These are phyloP conservation scores for Tribolium freemani DNA, from an alignment of 2,888 invertebrate species.

Conservation along the genomic window DNA sequence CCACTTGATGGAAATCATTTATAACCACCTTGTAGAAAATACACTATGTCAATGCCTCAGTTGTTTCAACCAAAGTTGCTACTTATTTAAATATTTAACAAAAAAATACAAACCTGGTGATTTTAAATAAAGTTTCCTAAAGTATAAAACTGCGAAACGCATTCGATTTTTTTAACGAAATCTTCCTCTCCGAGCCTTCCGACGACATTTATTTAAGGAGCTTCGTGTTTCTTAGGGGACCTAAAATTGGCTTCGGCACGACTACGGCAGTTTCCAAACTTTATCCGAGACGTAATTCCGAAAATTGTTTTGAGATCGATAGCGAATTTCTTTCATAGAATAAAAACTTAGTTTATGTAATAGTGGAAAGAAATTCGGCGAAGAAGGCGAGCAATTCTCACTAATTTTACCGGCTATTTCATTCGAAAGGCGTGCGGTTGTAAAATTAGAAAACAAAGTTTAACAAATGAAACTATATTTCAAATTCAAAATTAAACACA, in stretches of 20 bases:
- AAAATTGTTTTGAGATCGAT: too few species aligned
- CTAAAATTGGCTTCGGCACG: conserved; percentile 7
- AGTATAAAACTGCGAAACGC: neutral
- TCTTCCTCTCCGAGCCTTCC: neutral
- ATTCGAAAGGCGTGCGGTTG: neutral
- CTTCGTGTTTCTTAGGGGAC: conserved; percentile 20
- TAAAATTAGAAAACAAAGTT: too few species aligned
- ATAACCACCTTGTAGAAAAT: neutral
- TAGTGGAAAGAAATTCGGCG: neutral
- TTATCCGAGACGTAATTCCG: too few species aligned
- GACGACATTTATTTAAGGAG: conserved; percentile 6
- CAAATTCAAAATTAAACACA: too few species aligned
- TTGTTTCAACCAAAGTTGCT: conserved; percentile 8
- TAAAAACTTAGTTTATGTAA: too few species aligned
- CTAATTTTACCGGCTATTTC: neutral
- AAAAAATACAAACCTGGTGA: conserved; percentile 36
- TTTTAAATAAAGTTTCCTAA: conserved; percentile 30
- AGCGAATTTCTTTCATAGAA: too few species aligned
- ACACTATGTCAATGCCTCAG: neutral
- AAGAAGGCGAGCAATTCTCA: conserved; percentile 1
- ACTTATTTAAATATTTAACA: conserved; percentile 11
- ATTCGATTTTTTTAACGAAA: too few species aligned
- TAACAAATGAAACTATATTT: too few species aligned
- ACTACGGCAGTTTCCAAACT: too few species aligned
- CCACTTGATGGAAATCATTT: neutral